A percentile compares a stretch with the other conserved stretches of the same genome.
Evolutionary conservation across 2,888 invertebrate species (phyloP).

Genomic region (Acanthosepion lycidas): DNA sequence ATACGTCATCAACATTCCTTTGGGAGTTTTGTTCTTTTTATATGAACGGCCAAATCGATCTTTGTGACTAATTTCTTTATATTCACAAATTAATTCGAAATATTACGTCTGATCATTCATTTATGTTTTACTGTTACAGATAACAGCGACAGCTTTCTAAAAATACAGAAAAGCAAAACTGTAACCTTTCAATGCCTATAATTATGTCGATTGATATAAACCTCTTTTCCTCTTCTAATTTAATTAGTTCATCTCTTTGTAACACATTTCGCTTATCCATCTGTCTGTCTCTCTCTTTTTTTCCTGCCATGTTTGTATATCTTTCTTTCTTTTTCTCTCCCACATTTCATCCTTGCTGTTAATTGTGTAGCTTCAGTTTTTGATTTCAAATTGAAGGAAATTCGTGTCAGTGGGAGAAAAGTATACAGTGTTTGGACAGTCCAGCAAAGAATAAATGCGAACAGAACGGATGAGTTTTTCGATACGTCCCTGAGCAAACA

Average conservation of each 20-base stretch:
- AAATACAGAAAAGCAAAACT: background rate
- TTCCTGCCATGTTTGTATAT: background rate
- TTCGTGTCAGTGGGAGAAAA: background rate
- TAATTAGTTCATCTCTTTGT: conserved; percentile 16
- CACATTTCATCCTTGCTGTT: background rate
- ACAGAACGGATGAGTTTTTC: background rate
- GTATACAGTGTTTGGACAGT: background rate
- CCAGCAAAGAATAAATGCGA: background rate
- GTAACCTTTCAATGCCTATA: background rate
- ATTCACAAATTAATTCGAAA: too few relatives aligned
- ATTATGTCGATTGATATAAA: background rate
- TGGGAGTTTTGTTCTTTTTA: too few relatives aligned
- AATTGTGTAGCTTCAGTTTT: background rate
- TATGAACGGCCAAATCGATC: too few relatives aligned
- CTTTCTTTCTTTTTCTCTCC: background rate
- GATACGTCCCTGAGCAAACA: background rate
- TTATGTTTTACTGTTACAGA: background rate
- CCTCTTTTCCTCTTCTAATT: background rate
- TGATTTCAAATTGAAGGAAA: background rate
- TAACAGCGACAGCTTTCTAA: background rate
- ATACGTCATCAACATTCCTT: too few relatives aligned
- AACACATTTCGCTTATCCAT: background rate
- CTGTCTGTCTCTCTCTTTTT: background rate
- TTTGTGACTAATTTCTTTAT: too few relatives aligned
- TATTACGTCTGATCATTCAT: too few relatives aligned